Conservation (phyloP, 2,113 vertebrate species). For the Cyphomyrus discorhynchus region DNA sequence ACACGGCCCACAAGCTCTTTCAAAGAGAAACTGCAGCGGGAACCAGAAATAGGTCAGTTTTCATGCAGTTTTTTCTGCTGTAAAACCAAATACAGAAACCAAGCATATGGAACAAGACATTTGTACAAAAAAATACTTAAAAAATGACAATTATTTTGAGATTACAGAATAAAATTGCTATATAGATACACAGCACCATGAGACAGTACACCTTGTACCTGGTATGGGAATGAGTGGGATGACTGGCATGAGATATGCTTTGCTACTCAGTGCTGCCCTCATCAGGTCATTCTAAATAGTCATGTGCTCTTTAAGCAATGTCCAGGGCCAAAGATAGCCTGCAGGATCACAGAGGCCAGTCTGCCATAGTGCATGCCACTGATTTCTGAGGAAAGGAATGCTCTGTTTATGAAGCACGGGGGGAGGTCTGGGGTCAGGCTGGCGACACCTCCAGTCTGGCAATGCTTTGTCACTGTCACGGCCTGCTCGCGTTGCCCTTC, state of each 20-base stretch:
- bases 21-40: conserved; percentile 48
- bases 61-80: not conserved
- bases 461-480: conserved; percentile 44
- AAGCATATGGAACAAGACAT: no score
- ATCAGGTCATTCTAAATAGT: not conserved
- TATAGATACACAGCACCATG: not conserved
- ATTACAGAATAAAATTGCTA: not conserved
- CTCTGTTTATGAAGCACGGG: conserved; percentile 29
- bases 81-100: not conserved
- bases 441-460: conserved; percentile 31
- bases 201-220: not conserved
- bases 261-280: conserved; percentile 3
- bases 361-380: conserved; percentile 45
- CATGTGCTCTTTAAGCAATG: conserved; percentile 34
- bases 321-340: conserved; percentile 52
- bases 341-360: conserved; percentile 40
- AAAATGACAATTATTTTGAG: not conserved
- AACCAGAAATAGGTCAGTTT: conserved; percentile 45
- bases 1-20: conserved; percentile 40
- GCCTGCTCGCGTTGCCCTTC: not conserved
- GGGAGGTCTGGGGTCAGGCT: conserved; percentile 32
- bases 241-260: not conserved
- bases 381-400: conserved; percentile 51
- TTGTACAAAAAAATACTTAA: not conserved
- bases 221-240: not conserved